Evolutionary conservation across 2,113 vertebrate species (phyloP).

Genomic region (Tursiops truncatus): DNA sequence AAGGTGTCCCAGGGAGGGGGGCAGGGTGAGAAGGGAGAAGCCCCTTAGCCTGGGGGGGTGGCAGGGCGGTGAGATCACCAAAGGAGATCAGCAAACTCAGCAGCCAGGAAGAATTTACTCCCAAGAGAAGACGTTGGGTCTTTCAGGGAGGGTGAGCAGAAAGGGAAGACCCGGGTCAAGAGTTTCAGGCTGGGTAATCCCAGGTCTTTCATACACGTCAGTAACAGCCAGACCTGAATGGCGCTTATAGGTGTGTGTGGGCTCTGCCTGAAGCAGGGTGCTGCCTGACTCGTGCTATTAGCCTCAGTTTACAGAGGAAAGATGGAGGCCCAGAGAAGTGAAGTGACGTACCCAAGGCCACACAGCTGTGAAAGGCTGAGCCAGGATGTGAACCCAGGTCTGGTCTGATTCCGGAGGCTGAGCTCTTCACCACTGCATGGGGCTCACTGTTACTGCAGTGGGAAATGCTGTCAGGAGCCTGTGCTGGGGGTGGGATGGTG

Average conservation of each 20-base stretch:
- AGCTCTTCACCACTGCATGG: not conserved
- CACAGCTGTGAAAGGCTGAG: not conserved
- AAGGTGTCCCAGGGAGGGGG: not conserved
- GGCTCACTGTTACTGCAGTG: not conserved
- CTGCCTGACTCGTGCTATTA: not conserved
- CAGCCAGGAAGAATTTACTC: not conserved
- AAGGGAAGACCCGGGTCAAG: not conserved
- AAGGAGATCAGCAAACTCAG: not conserved
- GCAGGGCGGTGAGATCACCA: not conserved
- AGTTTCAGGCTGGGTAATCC: not conserved
- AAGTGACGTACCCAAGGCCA: not conserved
- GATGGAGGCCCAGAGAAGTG: not conserved
- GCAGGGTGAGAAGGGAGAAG: not conserved
- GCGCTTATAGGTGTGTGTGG: not conserved
- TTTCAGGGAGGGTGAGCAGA: not conserved
- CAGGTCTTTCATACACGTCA: not conserved
- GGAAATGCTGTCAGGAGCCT: not conserved
- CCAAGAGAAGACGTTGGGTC: not conserved
- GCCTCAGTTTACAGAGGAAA: not conserved
- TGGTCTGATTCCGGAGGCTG: not conserved
- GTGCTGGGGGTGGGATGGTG: too few species aligned
- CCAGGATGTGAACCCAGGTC: not conserved
- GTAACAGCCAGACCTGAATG: not conserved
- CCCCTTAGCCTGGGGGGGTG: not conserved
- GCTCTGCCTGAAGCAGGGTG: not conserved